phyloP scores from a whole-genome alignment of 2,888 invertebrate genomes.

The Drosophila tanythrix region DNA sequence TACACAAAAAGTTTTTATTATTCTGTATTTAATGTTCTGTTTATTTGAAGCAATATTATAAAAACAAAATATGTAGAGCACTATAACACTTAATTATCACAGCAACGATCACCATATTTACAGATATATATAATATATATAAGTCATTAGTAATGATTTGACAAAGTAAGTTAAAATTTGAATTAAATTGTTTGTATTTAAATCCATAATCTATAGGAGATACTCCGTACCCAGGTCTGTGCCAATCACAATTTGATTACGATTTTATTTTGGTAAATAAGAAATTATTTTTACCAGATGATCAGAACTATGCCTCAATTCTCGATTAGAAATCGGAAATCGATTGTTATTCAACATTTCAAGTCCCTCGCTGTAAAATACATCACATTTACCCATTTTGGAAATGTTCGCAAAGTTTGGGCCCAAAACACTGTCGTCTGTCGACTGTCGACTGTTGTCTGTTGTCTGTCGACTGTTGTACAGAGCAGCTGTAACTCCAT shows the following conservation, averaged over 20 bases:
- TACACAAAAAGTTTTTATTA: conserved; percentile 16
- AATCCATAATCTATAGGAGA: neutral
- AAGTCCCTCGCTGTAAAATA: neutral
- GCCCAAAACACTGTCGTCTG: neutral
- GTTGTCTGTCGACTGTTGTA: conserved; percentile 13
- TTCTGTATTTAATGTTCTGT: neutral
- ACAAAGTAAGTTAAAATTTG: neutral
- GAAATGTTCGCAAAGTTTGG: neutral
- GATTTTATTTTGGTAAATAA: too few species aligned
- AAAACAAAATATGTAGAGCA: neutral
- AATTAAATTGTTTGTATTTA: neutral
- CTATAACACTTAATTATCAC: neutral
- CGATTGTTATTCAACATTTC: neutral
- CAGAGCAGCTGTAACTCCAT: conserved; percentile 25
- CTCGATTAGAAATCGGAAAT: neutral
- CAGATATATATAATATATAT: neutral
- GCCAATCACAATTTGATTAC: neutral
- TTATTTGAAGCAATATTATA: neutral
- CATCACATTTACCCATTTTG: neutral
- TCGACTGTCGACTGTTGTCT: neutral
- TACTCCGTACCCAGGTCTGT: neutral
- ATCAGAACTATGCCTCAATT: neutral
- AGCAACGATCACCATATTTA: too few species aligned
- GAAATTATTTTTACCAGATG: neutral
- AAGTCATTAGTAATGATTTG: neutral